Evolutionary conservation across 2,888 invertebrate genomes (phyloP).

Genomic region (Ornithoptera alexandrae): DNA sequence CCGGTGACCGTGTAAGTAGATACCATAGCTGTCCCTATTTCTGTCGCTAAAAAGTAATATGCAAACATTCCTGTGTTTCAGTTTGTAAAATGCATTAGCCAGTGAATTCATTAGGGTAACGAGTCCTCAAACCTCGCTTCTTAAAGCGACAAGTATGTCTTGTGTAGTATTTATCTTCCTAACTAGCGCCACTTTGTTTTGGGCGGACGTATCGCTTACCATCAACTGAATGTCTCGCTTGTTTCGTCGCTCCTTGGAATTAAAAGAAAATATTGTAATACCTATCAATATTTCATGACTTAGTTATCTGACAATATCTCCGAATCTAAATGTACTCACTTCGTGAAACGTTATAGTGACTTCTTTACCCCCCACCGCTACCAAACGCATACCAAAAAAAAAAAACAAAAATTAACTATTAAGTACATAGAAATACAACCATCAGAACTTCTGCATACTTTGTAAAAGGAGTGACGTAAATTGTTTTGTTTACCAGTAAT

Average conservation of each 20-base stretch:
- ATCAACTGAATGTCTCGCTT: not conserved
- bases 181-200: too few species aligned
- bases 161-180: too few species aligned
- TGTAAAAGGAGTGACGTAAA: not conserved
- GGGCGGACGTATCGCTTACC: too few species aligned
- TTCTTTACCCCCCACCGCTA: slow-evolving; percentile 15
- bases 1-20: too few species aligned
- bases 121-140: too few species aligned
- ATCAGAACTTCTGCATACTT: not conserved
- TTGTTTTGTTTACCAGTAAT: not conserved
- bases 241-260: not conserved
- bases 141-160: too few species aligned
- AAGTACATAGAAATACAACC: not conserved
- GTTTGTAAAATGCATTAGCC: too few species aligned
- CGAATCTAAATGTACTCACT: not conserved
- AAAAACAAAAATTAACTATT: slow-evolving; percentile 33
- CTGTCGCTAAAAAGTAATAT: too few species aligned
- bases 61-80: too few species aligned
- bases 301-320: not conserved
- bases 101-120: too few species aligned
- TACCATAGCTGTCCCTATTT: too few species aligned
- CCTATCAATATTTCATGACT: not conserved
- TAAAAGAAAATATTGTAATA: too few species aligned
- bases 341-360: not conserved
- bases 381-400: slow-evolving; percentile 26